A percentile compares a stretch with the other conserved stretches of the same genome.
phyloP scores from a whole-genome alignment of 2,888 invertebrate species.

The Dicycla oo region DNA sequence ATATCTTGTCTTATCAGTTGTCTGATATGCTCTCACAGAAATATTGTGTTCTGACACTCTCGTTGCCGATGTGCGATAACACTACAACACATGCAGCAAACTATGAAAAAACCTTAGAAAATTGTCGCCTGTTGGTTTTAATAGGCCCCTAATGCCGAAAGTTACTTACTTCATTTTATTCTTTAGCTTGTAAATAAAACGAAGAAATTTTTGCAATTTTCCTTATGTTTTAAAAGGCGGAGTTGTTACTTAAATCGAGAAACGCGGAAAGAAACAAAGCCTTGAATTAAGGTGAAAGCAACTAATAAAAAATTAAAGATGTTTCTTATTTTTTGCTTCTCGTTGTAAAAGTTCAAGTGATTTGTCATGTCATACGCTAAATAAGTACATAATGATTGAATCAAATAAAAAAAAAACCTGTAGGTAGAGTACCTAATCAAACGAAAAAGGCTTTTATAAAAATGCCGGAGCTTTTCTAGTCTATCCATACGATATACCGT shows the following conservation, averaged over 20 bases:
- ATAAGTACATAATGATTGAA: neutral
- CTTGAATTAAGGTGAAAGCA: slow-evolving; percentile 29
- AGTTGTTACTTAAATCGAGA: slow-evolving; percentile 25
- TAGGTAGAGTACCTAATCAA: no score
- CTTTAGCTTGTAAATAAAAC: slow-evolving; percentile 1
- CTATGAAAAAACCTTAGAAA: neutral
- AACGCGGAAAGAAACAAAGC: slow-evolving; percentile 15
- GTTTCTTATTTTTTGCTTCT: slow-evolving; percentile 2
- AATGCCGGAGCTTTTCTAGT: neutral
- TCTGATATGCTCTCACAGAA: no score
- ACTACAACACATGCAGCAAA: no score
- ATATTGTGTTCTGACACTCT: no score
- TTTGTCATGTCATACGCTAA: slow-evolving; percentile 3
- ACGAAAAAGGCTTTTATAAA: neutral
- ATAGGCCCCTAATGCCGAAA: neutral
- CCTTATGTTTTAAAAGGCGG: slow-evolving; percentile 25
- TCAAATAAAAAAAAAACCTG: no score
- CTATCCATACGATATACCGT: no score
- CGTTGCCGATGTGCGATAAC: no score
- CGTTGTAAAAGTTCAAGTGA: neutral
- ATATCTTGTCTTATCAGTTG: no score
- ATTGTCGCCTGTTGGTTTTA: neutral
- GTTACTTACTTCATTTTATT: neutral
- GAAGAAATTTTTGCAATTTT: neutral
- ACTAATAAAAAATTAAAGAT: slow-evolving; percentile 23